Conservation (phyloP, 2,888 invertebrate genomes). For the Lasioglossum marginatum region DNA sequence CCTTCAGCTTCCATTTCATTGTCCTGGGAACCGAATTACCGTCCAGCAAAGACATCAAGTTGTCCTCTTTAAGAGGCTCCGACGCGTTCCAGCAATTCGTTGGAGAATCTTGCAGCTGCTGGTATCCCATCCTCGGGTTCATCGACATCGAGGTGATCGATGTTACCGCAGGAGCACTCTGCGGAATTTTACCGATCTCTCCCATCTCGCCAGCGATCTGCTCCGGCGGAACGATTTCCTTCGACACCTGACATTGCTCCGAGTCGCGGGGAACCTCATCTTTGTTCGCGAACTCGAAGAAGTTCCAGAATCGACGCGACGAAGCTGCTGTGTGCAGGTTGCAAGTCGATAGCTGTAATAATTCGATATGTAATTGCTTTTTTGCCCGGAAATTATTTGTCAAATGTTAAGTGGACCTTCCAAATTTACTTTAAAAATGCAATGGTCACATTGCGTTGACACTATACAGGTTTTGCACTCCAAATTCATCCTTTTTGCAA, state of each 20-base stretch:
- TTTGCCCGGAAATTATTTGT: no score
- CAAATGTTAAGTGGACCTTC: no score
- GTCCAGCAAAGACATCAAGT: constrained; percentile 41
- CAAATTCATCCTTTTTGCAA: no score
- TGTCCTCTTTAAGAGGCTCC: background rate
- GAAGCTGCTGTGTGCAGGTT: constrained; percentile 26
- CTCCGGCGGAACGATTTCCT: background rate
- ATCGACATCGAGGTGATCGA: background rate
- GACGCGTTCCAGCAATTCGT: background rate
- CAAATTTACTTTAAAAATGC: no score
- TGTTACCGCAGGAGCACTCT: background rate
- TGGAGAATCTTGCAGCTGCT: background rate
- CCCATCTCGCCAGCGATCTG: background rate
- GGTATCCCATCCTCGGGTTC: background rate
- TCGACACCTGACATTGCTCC: constrained; percentile 12
- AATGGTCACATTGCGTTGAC: no score
- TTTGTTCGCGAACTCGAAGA: constrained; percentile 54
- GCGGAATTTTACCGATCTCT: background rate
- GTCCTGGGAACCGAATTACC: constrained; percentile 38
- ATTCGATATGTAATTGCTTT: background rate
- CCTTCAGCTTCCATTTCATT: constrained; percentile 56
- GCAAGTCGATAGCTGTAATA: background rate
- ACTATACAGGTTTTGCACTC: no score
- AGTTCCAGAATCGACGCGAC: constrained; percentile 55
- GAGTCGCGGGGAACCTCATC: background rate